Evolutionary conservation across 2,797 vertebrate genomes (phyloP).

Genomic region (Smutsia temminckii): DNA sequence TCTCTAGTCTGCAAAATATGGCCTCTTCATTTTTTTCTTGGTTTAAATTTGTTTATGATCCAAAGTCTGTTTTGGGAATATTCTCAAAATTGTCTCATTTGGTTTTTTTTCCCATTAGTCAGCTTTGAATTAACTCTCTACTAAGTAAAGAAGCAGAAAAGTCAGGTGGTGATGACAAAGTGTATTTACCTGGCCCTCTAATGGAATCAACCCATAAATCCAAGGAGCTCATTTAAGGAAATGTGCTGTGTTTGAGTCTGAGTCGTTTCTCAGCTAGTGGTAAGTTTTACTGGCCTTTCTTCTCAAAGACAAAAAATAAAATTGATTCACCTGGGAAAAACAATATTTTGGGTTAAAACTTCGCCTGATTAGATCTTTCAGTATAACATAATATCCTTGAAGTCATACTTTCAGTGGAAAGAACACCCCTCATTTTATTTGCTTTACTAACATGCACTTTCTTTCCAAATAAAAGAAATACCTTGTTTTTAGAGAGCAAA

Average conservation of each 20-base stretch:
- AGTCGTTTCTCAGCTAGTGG: neutral
- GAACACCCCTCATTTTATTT: slow-evolving; percentile 55
- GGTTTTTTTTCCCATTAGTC: neutral
- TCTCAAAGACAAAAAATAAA: neutral
- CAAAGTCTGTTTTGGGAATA: slow-evolving; percentile 22
- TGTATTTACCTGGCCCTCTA: neutral
- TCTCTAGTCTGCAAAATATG: neutral
- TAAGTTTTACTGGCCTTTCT: slow-evolving; percentile 3
- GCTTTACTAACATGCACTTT: slow-evolving; percentile 21
- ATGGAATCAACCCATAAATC: slow-evolving; percentile 39
- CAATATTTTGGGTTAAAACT: slow-evolving; percentile 35
- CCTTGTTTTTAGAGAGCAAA: slow-evolving; percentile 60
- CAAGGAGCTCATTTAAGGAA: slow-evolving; percentile 44
- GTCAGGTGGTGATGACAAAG: slow-evolving; percentile 15
- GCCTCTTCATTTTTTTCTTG: neutral
- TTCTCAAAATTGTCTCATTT: slow-evolving; percentile 36
- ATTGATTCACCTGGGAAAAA: neutral
- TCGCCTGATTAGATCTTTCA: slow-evolving; percentile 39
- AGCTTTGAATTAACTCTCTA: slow-evolving; percentile 47
- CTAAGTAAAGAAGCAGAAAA: slow-evolving; percentile 23
- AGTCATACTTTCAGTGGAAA: slow-evolving; percentile 43
- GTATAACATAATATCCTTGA: slow-evolving; percentile 45
- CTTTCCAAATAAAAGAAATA: neutral
- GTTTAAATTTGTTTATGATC: slow-evolving; percentile 11
- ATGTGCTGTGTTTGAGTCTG: neutral